These are phyloP conservation scores for Phenganax marumi DNA, from an alignment of 92 coral and sea anemone genomes.

Conservation along the genomic window DNA sequence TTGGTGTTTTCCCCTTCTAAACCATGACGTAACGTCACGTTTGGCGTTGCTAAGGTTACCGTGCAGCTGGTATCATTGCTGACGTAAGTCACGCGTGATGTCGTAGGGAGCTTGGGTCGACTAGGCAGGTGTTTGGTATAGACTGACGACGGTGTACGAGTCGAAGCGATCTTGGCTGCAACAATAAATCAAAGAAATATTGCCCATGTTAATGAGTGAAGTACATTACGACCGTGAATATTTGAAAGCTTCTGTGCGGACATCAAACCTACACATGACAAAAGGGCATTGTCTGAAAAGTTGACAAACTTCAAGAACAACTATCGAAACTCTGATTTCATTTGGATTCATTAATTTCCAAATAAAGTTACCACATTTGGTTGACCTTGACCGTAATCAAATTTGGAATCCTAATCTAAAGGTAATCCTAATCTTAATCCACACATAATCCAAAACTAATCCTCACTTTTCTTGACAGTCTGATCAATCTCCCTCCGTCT, in stretches of 20 bases:
- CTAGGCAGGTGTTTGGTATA: not conserved
- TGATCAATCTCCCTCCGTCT: constrained; percentile 77
- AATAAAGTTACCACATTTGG: not conserved
- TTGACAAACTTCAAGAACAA: too few relatives aligned
- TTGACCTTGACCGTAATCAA: not conserved
- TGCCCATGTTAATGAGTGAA: not conserved
- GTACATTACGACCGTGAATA: too few relatives aligned
- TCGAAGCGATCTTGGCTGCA: constrained; percentile 26
- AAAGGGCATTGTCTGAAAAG: too few relatives aligned
- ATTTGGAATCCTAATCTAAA: too few relatives aligned
- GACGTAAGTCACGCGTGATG: constrained; percentile 22
- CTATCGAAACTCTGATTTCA: too few relatives aligned
- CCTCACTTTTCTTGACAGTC: constrained; percentile 47
- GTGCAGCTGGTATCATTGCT: constrained; percentile 38
- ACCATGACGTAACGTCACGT: constrained; percentile 90
- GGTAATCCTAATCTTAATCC: too few relatives aligned
- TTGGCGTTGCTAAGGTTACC: not conserved
- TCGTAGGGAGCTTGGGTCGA: not conserved
- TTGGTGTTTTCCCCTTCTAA: constrained; percentile 82
- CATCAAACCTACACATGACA: too few relatives aligned
- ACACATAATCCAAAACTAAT: not conserved
- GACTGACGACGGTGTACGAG: not conserved
- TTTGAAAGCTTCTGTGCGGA: too few relatives aligned
- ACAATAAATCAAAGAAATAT: not conserved
- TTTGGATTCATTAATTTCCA: too few relatives aligned